Percentiles rank a stretch among this genome's conserved stretches.
Conservation (phyloP, 2,797 vertebrate species). For the Ctenopoma kingsleyae region DNA sequence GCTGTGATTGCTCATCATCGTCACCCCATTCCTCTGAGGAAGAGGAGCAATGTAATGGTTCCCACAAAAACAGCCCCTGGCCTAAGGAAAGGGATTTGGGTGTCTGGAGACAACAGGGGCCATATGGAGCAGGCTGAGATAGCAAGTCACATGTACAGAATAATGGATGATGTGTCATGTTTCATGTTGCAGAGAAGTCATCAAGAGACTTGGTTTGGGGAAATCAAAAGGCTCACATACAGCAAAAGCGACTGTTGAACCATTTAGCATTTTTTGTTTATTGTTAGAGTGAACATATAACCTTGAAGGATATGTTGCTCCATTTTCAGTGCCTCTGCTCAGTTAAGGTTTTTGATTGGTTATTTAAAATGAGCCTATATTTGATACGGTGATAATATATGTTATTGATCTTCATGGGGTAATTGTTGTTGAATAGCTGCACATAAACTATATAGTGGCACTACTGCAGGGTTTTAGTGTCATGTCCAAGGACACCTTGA, state of each 20-base stretch:
- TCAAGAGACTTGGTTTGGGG: slow-evolving; percentile 87
- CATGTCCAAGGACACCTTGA: too few relatives aligned
- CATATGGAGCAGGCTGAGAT: slow-evolving; percentile 88
- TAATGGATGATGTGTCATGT: slow-evolving; percentile 91
- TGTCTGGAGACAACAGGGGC: slow-evolving; percentile 87
- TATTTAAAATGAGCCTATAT: too few relatives aligned
- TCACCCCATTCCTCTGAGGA: slow-evolving; percentile 84
- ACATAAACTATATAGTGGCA: too few relatives aligned
- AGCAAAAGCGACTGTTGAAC: slow-evolving; percentile 82
- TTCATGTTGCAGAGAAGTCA: slow-evolving; percentile 87
- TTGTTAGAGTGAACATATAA: slow-evolving; percentile 57
- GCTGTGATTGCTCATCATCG: slow-evolving; percentile 82
- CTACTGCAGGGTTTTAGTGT: too few relatives aligned
- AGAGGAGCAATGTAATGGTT: slow-evolving; percentile 84
- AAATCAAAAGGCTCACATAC: slow-evolving; percentile 85
- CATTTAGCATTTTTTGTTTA: slow-evolving; percentile 78
- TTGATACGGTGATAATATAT: too few relatives aligned
- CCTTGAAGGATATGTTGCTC: slow-evolving; percentile 33
- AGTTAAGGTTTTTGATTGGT: slow-evolving; percentile 6
- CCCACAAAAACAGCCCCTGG: slow-evolving; percentile 87
- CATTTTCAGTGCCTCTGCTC: slow-evolving; percentile 32
- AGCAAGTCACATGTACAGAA: slow-evolving; percentile 86
- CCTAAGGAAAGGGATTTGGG: slow-evolving; percentile 88
- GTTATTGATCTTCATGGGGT: too few relatives aligned
- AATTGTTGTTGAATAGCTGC: too few relatives aligned